phyloP scores from a whole-genome alignment of 2,113 vertebrate genomes.

The Cavia porcellus region DNA sequence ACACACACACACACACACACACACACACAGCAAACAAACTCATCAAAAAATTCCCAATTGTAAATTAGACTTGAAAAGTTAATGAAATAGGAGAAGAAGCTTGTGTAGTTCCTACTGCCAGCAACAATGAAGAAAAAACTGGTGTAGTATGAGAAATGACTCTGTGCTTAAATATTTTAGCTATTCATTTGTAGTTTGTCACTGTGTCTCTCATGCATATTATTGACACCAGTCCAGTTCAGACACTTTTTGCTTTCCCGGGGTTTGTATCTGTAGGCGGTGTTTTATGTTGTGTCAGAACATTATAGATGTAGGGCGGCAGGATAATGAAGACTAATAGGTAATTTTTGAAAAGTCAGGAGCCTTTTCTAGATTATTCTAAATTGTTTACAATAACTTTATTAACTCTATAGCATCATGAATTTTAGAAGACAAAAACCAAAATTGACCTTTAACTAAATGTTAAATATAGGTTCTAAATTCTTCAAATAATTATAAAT shows the following conservation, averaged over 20 bases:
- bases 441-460: neutral
- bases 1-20: neutral
- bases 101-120: neutral
- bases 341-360: neutral
- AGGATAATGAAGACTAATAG: neutral
- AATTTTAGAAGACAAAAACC: neutral
- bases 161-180: neutral
- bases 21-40: neutral
- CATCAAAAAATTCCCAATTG: neutral
- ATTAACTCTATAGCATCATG: neutral
- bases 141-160: neutral
- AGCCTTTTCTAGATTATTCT: neutral
- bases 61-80: neutral
- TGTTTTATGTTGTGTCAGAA: neutral
- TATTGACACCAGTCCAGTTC: neutral
- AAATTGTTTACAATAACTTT: neutral
- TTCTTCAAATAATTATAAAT: constrained; percentile 43
- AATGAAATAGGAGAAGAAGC: neutral
- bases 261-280: neutral
- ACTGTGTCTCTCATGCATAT: neutral
- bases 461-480: neutral
- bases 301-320: neutral
- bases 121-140: neutral
- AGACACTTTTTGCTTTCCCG: neutral
- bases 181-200: neutral